Evolutionary conservation across 2,113 vertebrate genomes (phyloP).

Genomic region (Microcebus ravelobensis): DNA sequence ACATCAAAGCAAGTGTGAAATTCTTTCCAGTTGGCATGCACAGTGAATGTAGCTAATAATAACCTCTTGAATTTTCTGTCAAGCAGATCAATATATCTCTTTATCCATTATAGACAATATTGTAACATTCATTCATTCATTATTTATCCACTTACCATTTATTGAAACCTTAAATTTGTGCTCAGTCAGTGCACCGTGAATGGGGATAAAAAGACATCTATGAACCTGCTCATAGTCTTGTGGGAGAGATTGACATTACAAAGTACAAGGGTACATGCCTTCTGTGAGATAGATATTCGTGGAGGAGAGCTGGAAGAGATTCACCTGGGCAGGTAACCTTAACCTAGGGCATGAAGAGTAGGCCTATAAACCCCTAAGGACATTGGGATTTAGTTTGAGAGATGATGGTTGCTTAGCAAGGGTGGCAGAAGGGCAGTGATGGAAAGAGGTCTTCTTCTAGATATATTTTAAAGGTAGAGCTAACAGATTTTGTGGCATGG

Average conservation of each 20-base stretch:
- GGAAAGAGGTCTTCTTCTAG: background rate
- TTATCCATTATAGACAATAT: background rate
- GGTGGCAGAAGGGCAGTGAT: background rate
- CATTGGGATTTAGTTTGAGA: background rate
- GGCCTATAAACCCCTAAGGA: background rate
- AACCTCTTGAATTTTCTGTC: constrained; percentile 42
- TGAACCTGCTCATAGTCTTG: background rate
- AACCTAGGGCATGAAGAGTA: background rate
- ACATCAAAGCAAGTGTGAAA: constrained; percentile 60
- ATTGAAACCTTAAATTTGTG: constrained; percentile 44
- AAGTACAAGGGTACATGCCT: background rate
- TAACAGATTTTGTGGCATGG: background rate
- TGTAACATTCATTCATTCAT: constrained; percentile 20
- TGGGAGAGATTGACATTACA: background rate
- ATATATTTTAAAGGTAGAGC: background rate
- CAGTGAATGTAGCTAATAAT: constrained; percentile 48
- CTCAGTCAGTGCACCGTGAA: background rate
- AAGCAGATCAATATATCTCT: constrained; percentile 35
- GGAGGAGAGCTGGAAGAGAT: background rate
- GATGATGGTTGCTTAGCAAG: background rate
- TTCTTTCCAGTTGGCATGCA: constrained; percentile 49
- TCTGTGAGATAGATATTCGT: background rate
- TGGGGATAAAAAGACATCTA: background rate
- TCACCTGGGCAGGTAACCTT: background rate
- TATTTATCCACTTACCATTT: constrained; percentile 3